phyloP scores from a whole-genome alignment of 2,888 invertebrate genomes.

The Ormia ochracea region DNA sequence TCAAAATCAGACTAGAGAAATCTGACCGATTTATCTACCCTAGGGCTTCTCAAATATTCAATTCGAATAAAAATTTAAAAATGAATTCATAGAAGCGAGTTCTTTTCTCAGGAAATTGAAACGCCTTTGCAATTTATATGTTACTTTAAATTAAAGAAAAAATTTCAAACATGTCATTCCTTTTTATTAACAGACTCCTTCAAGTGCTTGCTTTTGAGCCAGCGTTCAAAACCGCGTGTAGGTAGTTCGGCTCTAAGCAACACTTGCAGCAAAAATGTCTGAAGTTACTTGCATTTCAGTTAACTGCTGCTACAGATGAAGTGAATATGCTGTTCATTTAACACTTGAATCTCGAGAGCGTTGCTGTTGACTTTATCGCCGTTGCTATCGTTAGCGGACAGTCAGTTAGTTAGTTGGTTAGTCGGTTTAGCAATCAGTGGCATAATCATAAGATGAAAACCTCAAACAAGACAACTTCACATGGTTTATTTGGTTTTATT shows the following conservation, averaged over 20 bases:
- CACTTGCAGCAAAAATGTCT: not conserved
- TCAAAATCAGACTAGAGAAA: too few species aligned
- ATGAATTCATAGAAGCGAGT: too few species aligned
- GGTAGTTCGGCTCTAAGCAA: too few species aligned
- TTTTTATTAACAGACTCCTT: too few species aligned
- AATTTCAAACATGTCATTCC: too few species aligned
- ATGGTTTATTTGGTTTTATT: conserved; percentile 42
- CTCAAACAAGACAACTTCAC: conserved; percentile 42
- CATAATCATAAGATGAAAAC: conserved; percentile 28
- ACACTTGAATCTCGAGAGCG: conserved; percentile 33
- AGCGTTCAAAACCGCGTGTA: not conserved
- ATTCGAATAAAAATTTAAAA: too few species aligned
- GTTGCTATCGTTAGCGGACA: not conserved
- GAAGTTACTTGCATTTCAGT: conserved; percentile 14
- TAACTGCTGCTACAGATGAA: conserved; percentile 2
- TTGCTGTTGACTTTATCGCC: not conserved
- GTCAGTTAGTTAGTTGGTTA: conserved; percentile 11
- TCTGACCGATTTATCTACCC: too few species aligned
- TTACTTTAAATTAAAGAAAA: too few species aligned
- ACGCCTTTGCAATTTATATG: too few species aligned
- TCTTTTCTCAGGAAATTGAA: too few species aligned
- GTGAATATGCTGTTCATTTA: conserved; percentile 27
- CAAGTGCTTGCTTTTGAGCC: not conserved
- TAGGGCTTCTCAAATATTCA: too few species aligned
- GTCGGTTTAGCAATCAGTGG: conserved; percentile 24